Base-by-base conservation (phyloP, 2,888 invertebrate species). In the Hoplodrina ambigua region DNA sequence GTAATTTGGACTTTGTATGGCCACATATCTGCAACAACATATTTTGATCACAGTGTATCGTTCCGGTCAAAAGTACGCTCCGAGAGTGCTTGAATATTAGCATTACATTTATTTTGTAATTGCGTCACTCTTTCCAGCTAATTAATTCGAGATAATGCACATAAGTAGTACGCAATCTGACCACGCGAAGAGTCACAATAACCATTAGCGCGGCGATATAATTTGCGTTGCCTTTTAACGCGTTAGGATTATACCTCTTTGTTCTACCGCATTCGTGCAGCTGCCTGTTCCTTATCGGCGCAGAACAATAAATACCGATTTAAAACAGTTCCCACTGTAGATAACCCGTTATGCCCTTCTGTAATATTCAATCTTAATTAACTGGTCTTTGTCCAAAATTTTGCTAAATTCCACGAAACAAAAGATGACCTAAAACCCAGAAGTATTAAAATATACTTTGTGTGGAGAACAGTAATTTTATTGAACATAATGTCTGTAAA, bases 261-360 rank as follows among this genome's bases (percentile, higher is more conserved):
- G 95, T 95, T 93, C 90, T 82, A 84, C 89, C 86, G 89, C 89
- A 82, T 78, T 87, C 89, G 90, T 86, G 92, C 95, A 95, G 94
- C 94, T 95, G 95, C 90, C 65, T 68, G 89, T 87, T 88, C 86
- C 90, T 94, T 96, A 95, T 96, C 95, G 92, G 85, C 60, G 77
- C 83, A 84, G 84, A 91, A 91, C 91, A 93, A 92, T 93, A 94
- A 93, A 92, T 91, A 90, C 87, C 85, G 89, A 92, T 93, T 94
- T 91, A 90, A 92, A 93, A 93, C 90, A 92, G 84, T 93, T 91
- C 91, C 89, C 87, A 78, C 88, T 88, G 86, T 72, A 91, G 93
- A 94, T 94, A 93, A 92, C 90, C 90, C 84, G 85, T 81, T 87
- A 76, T 77, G 83, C 86, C 82, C 89, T 88, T 87, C 83, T 83